phyloP scores from a whole-genome alignment of 2,113 vertebrate genomes.

The Mobula birostris region DNA sequence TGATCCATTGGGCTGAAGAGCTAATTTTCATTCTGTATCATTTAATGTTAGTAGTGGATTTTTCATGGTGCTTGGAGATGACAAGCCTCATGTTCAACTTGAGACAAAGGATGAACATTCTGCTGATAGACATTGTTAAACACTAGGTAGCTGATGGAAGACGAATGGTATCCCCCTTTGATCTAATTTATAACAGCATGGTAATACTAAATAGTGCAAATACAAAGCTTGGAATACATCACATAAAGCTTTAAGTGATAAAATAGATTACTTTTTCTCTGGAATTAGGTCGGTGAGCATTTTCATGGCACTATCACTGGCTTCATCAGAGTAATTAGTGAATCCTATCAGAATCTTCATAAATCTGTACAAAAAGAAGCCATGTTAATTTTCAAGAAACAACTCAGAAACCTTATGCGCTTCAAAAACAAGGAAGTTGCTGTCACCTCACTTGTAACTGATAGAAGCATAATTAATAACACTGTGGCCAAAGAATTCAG shows the following conservation, averaged over 20 bases:
- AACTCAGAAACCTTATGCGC: not conserved
- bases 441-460: too few species aligned
- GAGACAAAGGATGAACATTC: not conserved
- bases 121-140: not conserved
- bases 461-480: too few species aligned
- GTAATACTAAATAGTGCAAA: conserved; percentile 39
- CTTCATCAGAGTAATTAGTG: conserved; percentile 49
- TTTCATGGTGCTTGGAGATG: not conserved
- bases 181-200: not conserved
- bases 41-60: not conserved
- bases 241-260: not conserved
- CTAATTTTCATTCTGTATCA: not conserved
- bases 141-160: not conserved
- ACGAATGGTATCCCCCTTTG: not conserved
- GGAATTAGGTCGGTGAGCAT: conserved; percentile 60
- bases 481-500: too few species aligned
- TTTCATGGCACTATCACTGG: conserved; percentile 53
- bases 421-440: too few species aligned
- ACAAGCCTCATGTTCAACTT: not conserved
- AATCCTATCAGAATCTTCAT: conserved; percentile 61
- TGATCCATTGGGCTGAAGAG: not conserved
- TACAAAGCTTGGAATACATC: not conserved
- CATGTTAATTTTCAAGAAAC: not conserved
- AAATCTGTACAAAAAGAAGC: conserved; percentile 58
- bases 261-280: conserved; percentile 65